phyloP scores from a whole-genome alignment of 1,140 invertebrate genomes.

The Catajapyx aquilonaris region DNA sequence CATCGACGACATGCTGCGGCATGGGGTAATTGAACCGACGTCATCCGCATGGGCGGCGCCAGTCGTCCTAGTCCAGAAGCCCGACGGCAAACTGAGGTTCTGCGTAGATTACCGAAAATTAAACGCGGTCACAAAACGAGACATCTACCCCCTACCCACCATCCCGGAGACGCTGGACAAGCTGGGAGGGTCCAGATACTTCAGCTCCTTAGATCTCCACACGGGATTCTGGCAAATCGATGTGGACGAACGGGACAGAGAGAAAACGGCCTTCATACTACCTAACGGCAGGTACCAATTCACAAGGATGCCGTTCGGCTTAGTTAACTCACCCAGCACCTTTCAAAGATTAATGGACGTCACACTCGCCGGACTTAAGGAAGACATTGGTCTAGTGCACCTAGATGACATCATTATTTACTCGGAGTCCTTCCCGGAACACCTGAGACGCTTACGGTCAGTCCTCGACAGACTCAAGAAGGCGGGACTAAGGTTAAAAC shows the following conservation, averaged over 20 bases:
- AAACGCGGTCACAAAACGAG: constrained; percentile 18
- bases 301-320: constrained; percentile 23
- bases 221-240: constrained; percentile 24
- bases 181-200: constrained; percentile 16
- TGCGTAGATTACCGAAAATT: constrained; percentile 20
- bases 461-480: constrained; percentile 13
- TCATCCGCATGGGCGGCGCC: too few relatives aligned
- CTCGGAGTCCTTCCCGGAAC: constrained; percentile 13
- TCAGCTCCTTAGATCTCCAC: constrained; percentile 20
- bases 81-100: too few relatives aligned
- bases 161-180: constrained; percentile 21
- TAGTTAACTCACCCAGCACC: constrained; percentile 19
- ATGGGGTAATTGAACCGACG: too few relatives aligned
- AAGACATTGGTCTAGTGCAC: constrained; percentile 15
- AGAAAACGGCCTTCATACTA: constrained; percentile 22
- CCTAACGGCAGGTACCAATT: constrained; percentile 20
- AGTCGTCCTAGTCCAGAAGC: too few relatives aligned
- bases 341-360: constrained; percentile 21
- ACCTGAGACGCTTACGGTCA: constrained; percentile 14
- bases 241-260: constrained; percentile 15
- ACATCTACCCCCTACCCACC: constrained; percentile 23
- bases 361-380: constrained; percentile 13
- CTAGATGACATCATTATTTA: constrained; percentile 21
- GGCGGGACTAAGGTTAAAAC: constrained; percentile 11
- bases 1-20: too few relatives aligned